These are phyloP conservation scores for Druceiella hillmani DNA, from an alignment of 2,888 invertebrate genomes.

Conservation along the genomic window DNA sequence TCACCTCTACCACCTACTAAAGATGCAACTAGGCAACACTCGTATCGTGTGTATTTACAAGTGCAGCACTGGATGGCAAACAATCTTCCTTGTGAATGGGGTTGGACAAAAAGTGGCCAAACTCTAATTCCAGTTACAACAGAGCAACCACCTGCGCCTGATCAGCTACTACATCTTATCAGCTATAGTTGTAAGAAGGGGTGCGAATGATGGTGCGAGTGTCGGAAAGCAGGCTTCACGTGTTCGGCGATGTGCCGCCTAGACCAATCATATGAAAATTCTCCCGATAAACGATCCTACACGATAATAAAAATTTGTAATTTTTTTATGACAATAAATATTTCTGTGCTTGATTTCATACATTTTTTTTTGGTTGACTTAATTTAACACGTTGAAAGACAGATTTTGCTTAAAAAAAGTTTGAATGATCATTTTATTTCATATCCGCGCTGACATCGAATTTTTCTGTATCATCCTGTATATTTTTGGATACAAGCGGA, in stretches of 20 bases:
- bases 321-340: conserved; percentile 1
- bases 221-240: conserved; percentile 1
- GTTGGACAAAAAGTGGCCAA: neutral
- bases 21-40: conserved; percentile 3
- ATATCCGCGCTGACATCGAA: no score
- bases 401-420: no score
- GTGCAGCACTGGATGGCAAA: neutral
- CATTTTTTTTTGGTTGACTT: neutral
- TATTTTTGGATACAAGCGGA: conserved; percentile 2
- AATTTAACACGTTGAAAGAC: no score
- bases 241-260: conserved; percentile 1
- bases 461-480: neutral
- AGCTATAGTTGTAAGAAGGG: conserved; percentile 2
- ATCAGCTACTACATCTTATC: conserved; percentile 2
- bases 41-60: conserved; percentile 4
- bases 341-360: neutral
- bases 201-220: conserved; percentile 2
- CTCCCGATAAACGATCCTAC: no score
- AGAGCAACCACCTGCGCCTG: conserved; percentile 3
- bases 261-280: conserved; percentile 2
- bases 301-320: no score
- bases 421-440: no score
- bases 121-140: conserved; percentile 1
- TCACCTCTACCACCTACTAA: conserved; percentile 3
- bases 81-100: no score